Evolutionary conservation across 2,113 vertebrate species (phyloP).

Genomic region (Tympanuchus pallidicinctus): DNA sequence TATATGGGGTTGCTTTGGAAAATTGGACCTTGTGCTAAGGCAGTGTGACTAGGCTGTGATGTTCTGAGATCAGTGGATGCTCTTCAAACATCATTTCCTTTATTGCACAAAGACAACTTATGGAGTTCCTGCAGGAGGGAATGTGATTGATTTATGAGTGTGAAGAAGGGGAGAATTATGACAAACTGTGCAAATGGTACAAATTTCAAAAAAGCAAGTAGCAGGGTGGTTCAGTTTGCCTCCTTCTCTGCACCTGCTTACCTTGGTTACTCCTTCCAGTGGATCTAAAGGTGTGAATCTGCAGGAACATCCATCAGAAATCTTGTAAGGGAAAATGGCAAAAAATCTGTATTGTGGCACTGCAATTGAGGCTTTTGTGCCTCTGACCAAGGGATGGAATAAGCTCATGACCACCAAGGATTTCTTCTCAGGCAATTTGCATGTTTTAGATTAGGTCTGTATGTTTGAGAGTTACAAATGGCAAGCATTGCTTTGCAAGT

Average conservation of each 20-base stretch:
- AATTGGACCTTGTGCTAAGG: background rate
- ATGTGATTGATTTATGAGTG: background rate
- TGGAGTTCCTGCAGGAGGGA: background rate
- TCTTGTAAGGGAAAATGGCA: background rate
- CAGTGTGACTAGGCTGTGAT: background rate
- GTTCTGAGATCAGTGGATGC: background rate
- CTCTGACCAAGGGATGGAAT: background rate
- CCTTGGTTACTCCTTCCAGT: background rate
- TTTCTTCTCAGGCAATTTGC: background rate
- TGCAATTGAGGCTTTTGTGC: background rate
- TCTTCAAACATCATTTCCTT: background rate
- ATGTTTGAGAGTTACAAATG: background rate
- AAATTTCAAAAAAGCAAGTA: background rate
- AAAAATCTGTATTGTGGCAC: background rate
- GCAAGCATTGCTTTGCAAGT: background rate
- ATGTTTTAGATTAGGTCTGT: background rate
- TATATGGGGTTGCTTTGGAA: background rate
- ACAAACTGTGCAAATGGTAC: background rate
- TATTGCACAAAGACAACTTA: background rate
- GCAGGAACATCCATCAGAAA: background rate
- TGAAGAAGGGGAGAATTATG: background rate
- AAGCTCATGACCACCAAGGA: background rate
- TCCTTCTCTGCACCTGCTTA: background rate
- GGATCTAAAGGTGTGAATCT: background rate
- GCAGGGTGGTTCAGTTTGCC: background rate